Percentiles rank a stretch among this genome's conserved stretches.
Evolutionary conservation across 2,797 vertebrate genomes (phyloP).

Genomic region (Cossypha heuglini): DNA sequence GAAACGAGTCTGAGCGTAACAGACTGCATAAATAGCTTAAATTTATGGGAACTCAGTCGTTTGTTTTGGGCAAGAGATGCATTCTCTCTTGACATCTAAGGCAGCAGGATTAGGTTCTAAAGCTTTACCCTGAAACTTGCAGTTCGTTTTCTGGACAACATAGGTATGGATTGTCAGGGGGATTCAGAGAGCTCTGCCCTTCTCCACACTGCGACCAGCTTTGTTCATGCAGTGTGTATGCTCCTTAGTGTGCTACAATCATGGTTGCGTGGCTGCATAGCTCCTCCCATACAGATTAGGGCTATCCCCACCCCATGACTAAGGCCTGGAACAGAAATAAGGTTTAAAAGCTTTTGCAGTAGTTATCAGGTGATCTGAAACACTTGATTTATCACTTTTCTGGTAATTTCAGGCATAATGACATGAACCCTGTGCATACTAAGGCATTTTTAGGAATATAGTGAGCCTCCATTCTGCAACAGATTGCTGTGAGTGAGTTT

Average conservation of each 20-base stretch:
- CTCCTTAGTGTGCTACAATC: background rate
- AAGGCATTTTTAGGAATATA: background rate
- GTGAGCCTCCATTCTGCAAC: background rate
- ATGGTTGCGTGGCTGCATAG: background rate
- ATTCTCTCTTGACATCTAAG: background rate
- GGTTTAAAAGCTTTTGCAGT: background rate
- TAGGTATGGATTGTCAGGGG: background rate
- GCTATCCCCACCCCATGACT: conserved; percentile 12
- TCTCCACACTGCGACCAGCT: background rate
- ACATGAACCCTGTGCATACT: background rate
- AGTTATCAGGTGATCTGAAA: background rate
- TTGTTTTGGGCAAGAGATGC: background rate
- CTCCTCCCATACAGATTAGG: conserved; percentile 9
- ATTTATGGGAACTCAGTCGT: background rate
- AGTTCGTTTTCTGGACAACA: background rate
- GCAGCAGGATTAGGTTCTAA: background rate
- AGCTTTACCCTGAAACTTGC: background rate
- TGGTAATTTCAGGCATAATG: background rate
- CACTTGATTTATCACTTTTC: background rate
- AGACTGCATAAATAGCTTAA: background rate
- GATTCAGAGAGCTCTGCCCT: background rate
- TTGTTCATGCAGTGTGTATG: background rate
- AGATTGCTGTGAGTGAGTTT: background rate
- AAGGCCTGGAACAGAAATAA: background rate
- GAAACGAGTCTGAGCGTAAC: background rate